Conservation (phyloP, 2,113 vertebrate genomes). For the Ornithorhynchus anatinus region DNA sequence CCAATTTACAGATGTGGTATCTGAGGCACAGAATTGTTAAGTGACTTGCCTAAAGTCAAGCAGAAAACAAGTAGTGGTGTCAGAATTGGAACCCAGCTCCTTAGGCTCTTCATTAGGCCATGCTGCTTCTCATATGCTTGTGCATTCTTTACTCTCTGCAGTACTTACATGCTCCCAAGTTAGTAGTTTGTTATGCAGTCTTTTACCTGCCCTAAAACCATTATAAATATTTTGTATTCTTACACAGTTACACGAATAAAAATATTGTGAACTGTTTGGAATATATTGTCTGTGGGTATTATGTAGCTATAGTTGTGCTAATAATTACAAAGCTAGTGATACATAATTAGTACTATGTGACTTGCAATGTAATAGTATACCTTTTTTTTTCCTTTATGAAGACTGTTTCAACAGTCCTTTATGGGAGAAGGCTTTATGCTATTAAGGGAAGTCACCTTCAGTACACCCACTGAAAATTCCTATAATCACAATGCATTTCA, state of each 20-base stretch:
- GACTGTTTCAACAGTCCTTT: neutral
- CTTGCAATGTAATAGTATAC: neutral
- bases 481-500: neutral
- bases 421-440: neutral
- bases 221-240: too few relatives aligned
- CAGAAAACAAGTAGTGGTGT: too few relatives aligned
- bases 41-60: too few relatives aligned
- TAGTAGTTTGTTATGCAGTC: too few relatives aligned
- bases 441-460: constrained; percentile 14
- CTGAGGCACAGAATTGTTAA: too few relatives aligned
- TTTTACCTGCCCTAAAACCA: too few relatives aligned
- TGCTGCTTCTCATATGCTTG: too few relatives aligned
- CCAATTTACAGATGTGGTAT: too few relatives aligned
- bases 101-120: too few relatives aligned
- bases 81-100: too few relatives aligned
- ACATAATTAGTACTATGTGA: neutral
- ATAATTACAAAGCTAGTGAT: neutral
- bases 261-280: neutral
- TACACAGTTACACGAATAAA: neutral
- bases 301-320: neutral
- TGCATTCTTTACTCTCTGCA: too few relatives aligned
- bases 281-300: neutral
- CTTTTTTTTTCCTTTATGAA: constrained; percentile 14
- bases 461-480: neutral
- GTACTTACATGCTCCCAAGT: too few relatives aligned